Evolutionary conservation across 2,113 vertebrate genomes (phyloP), one percentile per base, ranked within the genome.

Genomic region (Phalacrocorax brasilianus): DNA sequence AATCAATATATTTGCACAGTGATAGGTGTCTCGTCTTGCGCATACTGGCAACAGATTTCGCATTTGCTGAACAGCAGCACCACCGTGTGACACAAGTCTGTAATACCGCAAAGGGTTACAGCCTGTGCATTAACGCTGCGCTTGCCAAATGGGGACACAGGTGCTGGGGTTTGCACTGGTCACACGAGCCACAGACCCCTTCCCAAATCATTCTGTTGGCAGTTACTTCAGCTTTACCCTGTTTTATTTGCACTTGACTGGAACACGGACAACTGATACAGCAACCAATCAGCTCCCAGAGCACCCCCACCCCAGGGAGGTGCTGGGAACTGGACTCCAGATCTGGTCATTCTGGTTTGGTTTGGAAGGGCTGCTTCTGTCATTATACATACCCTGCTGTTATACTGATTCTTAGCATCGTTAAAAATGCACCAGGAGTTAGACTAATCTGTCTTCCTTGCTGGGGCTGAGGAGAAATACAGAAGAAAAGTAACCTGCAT

Each of bases 181-280:
- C 40, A 6, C n/a, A 42, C 1, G 6, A 80, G n/a, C 13, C 2
- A 1, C 42, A 21, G 19, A 27, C 9, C 26, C 35, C 0, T 0
- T n/a, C 35, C 3, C 11, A 44, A 38, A 38, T 26, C 0, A 0
- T 35, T 47, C 11, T 28, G 26, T 14, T 72, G 20, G 6, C n/a
- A 24, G 32, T 38, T 76, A 5, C 17, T 84, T 67, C 33, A 65
- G 12, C 11, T 55, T 58, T 20, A 52, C 14, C 6, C 6, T 42
- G 4, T 38, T 52, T 66, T 33, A 32, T 11, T 52, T 68, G 14
- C 0, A 2, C 22, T 75, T 76, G 14, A 22, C 1, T 67, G 63
- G 62, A 72, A 72, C 8, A 26, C 0, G 1, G 21, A 56, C 42
- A 52, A 24, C 19, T 67, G 58, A 47, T 72, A 14, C 53, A n/a